phyloP scores from a whole-genome alignment of 1,140 invertebrate species.

The Drosophila bocqueti region DNA sequence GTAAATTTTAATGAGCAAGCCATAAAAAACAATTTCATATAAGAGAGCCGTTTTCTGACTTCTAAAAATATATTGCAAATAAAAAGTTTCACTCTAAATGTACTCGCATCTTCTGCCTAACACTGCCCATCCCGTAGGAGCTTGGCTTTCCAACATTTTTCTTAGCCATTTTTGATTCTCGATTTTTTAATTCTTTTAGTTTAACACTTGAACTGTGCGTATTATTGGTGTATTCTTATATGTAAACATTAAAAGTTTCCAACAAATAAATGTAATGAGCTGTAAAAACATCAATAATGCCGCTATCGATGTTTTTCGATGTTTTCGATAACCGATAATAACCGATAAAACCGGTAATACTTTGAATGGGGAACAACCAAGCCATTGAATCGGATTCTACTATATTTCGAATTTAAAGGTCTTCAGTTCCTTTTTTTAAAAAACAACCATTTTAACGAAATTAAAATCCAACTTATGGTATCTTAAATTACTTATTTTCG shows the following conservation, averaged over 20 bases:
- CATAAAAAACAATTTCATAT: background rate
- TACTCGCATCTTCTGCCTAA: background rate
- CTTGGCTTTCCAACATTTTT: background rate
- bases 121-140: background rate
- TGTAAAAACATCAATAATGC: background rate
- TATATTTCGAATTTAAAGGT: too few relatives aligned
- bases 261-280: background rate
- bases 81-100: background rate
- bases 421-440: too few relatives aligned
- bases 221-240: constrained; percentile 1
- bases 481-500: too few relatives aligned
- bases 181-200: background rate
- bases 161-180: background rate
- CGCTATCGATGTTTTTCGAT: background rate
- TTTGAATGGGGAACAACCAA: too few relatives aligned
- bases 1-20: background rate
- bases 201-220: background rate
- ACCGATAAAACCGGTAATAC: too few relatives aligned
- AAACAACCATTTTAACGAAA: too few relatives aligned
- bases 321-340: too few relatives aligned
- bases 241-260: background rate
- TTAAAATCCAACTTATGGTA: too few relatives aligned
- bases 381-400: too few relatives aligned
- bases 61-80: background rate
- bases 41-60: background rate